Evolutionary conservation across 2,113 vertebrate species (phyloP).

Genomic region (Tychaedon coryphoeus): DNA sequence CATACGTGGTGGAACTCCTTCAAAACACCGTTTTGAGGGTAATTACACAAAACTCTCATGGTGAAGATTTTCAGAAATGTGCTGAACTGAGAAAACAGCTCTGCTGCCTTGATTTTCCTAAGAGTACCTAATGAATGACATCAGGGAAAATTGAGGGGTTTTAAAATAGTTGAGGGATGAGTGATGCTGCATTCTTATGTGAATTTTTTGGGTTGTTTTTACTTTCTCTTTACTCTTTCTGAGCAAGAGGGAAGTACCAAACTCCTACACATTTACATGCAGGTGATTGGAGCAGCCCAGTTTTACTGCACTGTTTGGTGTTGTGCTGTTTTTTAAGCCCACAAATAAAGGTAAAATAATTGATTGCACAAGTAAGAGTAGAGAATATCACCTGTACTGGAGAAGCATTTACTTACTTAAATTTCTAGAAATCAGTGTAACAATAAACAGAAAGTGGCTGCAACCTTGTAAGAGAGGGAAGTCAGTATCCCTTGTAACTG

Average conservation of each 20-base stretch:
- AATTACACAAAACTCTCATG: not conserved
- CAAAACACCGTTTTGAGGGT: not conserved
- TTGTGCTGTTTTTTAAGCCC: not conserved
- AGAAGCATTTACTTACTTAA: not conserved
- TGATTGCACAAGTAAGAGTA: not conserved
- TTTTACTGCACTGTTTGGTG: not conserved
- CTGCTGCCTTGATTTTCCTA: not conserved
- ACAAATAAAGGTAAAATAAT: not conserved
- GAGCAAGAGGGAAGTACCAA: not conserved
- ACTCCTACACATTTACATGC: not conserved
- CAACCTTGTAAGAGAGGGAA: not conserved
- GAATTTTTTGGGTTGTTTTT: not conserved
- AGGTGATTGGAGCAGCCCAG: not conserved
- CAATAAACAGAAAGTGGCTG: not conserved
- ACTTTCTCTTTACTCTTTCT: not conserved
- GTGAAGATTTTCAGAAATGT: not conserved
- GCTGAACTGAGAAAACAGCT: not conserved
- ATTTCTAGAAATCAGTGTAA: not conserved
- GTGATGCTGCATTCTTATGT: not conserved
- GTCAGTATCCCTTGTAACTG: not conserved
- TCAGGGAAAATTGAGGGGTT: not conserved
- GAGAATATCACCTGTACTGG: not conserved
- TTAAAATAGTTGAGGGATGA: not conserved
- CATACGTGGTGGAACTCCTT: not conserved
- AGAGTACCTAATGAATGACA: not conserved